A percentile compares a stretch with the other conserved stretches of the same genome.
Conservation (phyloP, 2,888 invertebrate genomes). For the Hypomecis atomaria region DNA sequence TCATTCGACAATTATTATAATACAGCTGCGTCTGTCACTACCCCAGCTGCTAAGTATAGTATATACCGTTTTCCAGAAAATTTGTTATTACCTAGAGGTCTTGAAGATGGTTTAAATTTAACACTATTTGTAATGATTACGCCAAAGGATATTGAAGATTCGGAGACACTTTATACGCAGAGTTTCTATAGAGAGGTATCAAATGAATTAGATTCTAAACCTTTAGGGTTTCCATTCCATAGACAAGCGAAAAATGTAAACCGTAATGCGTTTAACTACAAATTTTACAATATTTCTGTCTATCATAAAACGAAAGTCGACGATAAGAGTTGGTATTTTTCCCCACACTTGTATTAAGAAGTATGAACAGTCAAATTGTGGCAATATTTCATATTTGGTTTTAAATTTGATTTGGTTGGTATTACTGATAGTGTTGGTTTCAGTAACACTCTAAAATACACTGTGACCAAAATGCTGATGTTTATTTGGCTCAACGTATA, state of each 20-base stretch:
- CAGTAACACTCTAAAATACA: no score
- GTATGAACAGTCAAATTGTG: no score
- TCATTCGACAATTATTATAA: slow-evolving; percentile 63
- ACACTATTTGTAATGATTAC: slow-evolving; percentile 73
- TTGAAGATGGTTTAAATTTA: slow-evolving; percentile 64
- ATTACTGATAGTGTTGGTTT: not conserved
- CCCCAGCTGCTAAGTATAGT: slow-evolving; percentile 31
- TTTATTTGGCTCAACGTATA: no score
- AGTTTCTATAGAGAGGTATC: slow-evolving; percentile 53
- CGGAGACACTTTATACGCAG: slow-evolving; percentile 41
- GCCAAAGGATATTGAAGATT: slow-evolving; percentile 46
- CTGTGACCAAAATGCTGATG: no score
- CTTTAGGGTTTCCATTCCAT: slow-evolving; percentile 77
- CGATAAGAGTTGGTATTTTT: slow-evolving; percentile 58
- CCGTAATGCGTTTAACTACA: slow-evolving; percentile 60
- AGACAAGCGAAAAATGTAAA: slow-evolving; percentile 56
- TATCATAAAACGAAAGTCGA: slow-evolving; percentile 59
- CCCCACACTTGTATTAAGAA: slow-evolving; percentile 61
- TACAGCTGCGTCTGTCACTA: slow-evolving; percentile 44
- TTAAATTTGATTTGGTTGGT: not conserved
- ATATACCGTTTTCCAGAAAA: slow-evolving; percentile 72
- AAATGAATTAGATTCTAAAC: slow-evolving; percentile 60
- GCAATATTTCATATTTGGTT: no score
- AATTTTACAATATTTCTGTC: slow-evolving; percentile 68
- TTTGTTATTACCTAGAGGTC: slow-evolving; percentile 69